Evolutionary conservation across 2,888 invertebrate species (phyloP), one percentile per base, ranked within the genome.

Genomic region (Rhaphigaster nebulosa): DNA sequence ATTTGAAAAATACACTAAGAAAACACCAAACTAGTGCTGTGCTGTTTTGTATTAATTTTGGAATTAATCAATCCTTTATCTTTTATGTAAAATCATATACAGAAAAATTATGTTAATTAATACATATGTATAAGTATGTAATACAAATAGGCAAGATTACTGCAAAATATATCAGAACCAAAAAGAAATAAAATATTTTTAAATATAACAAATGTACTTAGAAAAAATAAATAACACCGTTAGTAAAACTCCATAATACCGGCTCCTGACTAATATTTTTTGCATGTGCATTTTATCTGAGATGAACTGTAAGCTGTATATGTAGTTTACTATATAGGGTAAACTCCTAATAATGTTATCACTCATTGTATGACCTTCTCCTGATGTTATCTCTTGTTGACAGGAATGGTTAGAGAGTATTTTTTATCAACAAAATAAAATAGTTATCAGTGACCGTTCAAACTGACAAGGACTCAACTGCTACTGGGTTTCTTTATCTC

Each of bases 31-130:
- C 15, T 76, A 38, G 4, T 38, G 20, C 38, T 34, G 70, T 76
- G 70, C 70, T 76, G 70, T 76, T 76, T 76, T 76, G 70, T 38
- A 38, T 38, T 76, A 70, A 34, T 70, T 34, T 34, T 34, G 70
- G 18, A 34, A 70, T 70, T 20, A 5, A 29, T n/a, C 34, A 8
- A 12, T 12, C n/a, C n/a, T 29, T 70, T 70, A 20, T 34, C 20
- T 38, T 38, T 38, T 38, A 38, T 65, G 0, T 5, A 29, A 23
- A 8, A 1, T 34, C 18, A 38, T 1, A 34, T 34, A 76, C 38
- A 76, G 10, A 23, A 20, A 76, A 8, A 38, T 38, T 18, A 34
- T 70, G 13, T 70, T 20, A 34, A 70, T 34, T 34, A 8, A 65
- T 34, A 29, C 26, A 65, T 29, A 56, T 56, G 26, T 26, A 23